Percentiles rank a stretch among this genome's conserved stretches.
phyloP scores from a whole-genome alignment of 2,888 invertebrate genomes.

The Philonicus albiceps region DNA sequence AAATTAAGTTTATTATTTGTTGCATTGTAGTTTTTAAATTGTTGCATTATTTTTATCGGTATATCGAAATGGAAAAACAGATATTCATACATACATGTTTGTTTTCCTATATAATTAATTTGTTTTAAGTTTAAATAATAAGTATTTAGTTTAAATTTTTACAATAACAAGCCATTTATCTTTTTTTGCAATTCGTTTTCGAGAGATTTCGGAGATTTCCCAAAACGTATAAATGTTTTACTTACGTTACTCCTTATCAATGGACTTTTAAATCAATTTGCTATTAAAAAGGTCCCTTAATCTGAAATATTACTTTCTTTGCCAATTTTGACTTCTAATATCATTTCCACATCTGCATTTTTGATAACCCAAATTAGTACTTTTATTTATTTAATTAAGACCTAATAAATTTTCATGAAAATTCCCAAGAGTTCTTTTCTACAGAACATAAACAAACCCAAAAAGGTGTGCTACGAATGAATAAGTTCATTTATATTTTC shows the following conservation, averaged over 20 bases:
- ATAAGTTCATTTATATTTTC: not conserved
- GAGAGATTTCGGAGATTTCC: too few species aligned
- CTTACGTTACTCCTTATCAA: not conserved
- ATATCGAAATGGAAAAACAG: too few species aligned
- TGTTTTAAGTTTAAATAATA: too few species aligned
- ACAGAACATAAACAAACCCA: not conserved
- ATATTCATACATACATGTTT: too few species aligned
- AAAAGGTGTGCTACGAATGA: not conserved
- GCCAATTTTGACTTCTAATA: not conserved
- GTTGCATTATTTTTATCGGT: too few species aligned
- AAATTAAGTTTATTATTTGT: too few species aligned
- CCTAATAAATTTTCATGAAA: not conserved
- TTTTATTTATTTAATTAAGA: not conserved
- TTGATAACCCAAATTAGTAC: not conserved
- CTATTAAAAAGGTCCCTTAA: not conserved
- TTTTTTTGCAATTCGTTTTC: too few species aligned
- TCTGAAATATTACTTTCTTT: not conserved
- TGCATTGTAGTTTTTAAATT: too few species aligned
- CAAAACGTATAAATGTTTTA: not conserved
- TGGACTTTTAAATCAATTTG: not conserved
- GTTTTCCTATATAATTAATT: too few species aligned
- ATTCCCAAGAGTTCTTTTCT: not conserved
- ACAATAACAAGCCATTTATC: too few species aligned
- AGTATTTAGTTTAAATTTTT: too few species aligned
- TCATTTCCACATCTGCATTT: not conserved